These are phyloP conservation scores for Chelonus insularis DNA, from an alignment of 1,140 invertebrate species.

Conservation along the genomic window DNA sequence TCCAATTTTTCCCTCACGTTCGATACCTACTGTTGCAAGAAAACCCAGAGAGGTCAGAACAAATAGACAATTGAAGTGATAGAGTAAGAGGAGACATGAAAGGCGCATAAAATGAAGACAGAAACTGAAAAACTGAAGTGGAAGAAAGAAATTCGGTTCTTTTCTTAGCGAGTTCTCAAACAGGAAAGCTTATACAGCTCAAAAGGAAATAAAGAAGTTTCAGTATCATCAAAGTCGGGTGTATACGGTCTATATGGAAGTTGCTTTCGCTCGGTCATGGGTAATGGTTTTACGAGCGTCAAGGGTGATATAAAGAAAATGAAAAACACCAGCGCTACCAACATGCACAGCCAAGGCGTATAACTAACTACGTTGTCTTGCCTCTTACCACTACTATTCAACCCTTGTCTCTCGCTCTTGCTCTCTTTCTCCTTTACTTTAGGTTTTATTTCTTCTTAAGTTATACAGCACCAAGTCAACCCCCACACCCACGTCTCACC, in stretches of 20 bases:
- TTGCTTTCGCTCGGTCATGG: conserved; percentile 70
- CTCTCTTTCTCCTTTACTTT: conserved; percentile 34
- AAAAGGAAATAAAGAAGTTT: conserved; percentile 48
- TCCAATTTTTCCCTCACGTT: conserved; percentile 27
- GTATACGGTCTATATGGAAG: conserved; percentile 50
- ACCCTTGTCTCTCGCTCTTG: conserved; percentile 18
- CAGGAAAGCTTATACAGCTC: conserved; percentile 19
- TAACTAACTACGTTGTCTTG: conserved; percentile 53
- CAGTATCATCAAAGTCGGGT: conserved; percentile 46
- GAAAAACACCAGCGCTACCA: conserved; percentile 69
- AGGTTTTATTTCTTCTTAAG: conserved; percentile 49
- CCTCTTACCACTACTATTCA: not conserved
- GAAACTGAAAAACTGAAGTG: not conserved
- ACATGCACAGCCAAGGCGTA: conserved; percentile 50
- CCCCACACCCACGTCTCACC: conserved; percentile 27
- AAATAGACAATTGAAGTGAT: conserved; percentile 19
- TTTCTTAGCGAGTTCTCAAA: conserved; percentile 18
- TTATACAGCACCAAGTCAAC: conserved; percentile 36
- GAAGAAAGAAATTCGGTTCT: conserved; percentile 42
- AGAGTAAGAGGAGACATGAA: conserved; percentile 9
- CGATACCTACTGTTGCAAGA: no score
- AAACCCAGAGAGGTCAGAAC: no score
- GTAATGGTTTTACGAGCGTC: conserved; percentile 82
- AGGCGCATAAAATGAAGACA: conserved; percentile 1
- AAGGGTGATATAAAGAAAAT: conserved; percentile 84